Evolutionary conservation across 2,888 invertebrate species (phyloP).

Genomic region (Hemistola chrysoprasaria): DNA sequence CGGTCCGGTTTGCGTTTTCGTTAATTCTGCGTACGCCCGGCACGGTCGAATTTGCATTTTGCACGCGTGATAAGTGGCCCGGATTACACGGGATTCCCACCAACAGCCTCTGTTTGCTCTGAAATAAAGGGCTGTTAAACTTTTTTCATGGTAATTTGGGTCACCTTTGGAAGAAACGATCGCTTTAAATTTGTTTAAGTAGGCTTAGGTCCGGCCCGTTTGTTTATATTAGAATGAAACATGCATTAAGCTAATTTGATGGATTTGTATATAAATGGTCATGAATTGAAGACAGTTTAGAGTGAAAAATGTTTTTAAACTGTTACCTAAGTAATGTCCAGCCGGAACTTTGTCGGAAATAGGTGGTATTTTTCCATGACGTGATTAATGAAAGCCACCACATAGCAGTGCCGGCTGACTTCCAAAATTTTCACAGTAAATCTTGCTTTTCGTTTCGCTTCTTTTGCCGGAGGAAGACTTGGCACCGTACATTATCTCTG

Average conservation of each 20-base stretch:
- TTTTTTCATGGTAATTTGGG: slow-evolving; percentile 81
- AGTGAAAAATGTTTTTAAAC: slow-evolving; percentile 12
- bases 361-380: slow-evolving; percentile 63
- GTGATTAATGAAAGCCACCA: slow-evolving; percentile 74
- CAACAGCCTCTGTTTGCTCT: slow-evolving; percentile 78
- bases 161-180: slow-evolving; percentile 76
- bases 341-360: slow-evolving; percentile 23
- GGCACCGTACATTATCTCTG: slow-evolving; percentile 78
- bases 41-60: slow-evolving; percentile 78
- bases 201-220: slow-evolving; percentile 66
- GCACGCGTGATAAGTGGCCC: slow-evolving; percentile 80
- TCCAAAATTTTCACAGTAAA: slow-evolving; percentile 79
- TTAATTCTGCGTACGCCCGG: slow-evolving; percentile 71
- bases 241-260: slow-evolving; percentile 44
- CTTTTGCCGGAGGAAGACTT: slow-evolving; percentile 75
- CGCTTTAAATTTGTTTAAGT: slow-evolving; percentile 78
- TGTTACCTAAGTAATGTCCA: slow-evolving; percentile 30
- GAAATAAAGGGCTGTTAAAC: slow-evolving; percentile 81
- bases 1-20: slow-evolving; percentile 57
- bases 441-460: slow-evolving; percentile 72
- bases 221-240: slow-evolving; percentile 63
- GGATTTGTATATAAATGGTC: slow-evolving; percentile 31
- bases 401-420: slow-evolving; percentile 74
- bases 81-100: slow-evolving; percentile 79
- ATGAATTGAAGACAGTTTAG: too few relatives aligned